phyloP scores from a whole-genome alignment of 2,888 invertebrate genomes.

The Hypomecis punctinalis region DNA sequence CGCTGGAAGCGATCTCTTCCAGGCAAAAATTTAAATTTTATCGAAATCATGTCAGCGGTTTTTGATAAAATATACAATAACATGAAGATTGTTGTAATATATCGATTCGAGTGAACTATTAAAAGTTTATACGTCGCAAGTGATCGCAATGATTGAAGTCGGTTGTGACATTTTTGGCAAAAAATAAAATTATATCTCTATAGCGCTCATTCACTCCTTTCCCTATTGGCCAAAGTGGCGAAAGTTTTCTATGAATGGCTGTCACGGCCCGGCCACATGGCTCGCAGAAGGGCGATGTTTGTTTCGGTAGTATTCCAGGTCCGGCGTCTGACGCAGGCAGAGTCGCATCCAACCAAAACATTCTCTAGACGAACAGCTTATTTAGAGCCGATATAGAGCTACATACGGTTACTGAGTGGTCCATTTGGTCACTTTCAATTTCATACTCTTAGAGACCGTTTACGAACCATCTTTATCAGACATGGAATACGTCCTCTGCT shows the following conservation, averaged over 20 bases:
- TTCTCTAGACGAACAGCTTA: constrained; percentile 14
- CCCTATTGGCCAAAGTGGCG: constrained; percentile 2
- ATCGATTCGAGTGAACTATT: no score
- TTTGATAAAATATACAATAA: no score
- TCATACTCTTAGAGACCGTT: not conserved
- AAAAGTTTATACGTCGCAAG: no score
- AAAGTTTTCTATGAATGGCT: constrained; percentile 36
- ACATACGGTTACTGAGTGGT: not conserved
- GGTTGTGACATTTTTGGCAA: not conserved
- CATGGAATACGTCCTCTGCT: no score
- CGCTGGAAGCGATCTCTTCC: no score
- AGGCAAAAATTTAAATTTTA: no score
- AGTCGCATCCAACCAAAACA: constrained; percentile 66
- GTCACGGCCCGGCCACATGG: constrained; percentile 43
- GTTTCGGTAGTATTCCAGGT: constrained; percentile 66
- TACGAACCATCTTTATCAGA: no score
- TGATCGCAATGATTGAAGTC: no score
- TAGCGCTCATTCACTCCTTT: constrained; percentile 3
- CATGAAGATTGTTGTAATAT: no score
- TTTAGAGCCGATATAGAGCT: constrained; percentile 12
- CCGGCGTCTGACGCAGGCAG: constrained; percentile 53
- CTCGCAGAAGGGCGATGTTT: constrained; percentile 51
- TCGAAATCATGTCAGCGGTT: no score
- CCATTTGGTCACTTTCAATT: not conserved
- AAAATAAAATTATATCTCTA: no score